Percentiles rank a stretch among this genome's conserved stretches.
Evolutionary conservation across 2,888 invertebrate genomes (phyloP).

Genomic region (Blastobasis adustella): DNA sequence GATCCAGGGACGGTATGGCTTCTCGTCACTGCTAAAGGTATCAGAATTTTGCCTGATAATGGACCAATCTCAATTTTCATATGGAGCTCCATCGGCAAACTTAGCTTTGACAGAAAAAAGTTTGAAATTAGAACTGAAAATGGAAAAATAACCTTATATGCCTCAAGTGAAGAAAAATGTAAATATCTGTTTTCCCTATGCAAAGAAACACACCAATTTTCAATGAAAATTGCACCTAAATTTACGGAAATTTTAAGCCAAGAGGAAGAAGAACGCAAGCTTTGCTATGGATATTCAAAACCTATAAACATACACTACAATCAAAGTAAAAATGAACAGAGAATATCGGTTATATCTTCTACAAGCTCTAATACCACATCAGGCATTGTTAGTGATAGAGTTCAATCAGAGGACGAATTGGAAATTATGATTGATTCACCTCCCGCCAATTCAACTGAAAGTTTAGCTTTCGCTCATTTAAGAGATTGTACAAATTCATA

Average conservation of each 20-base stretch:
- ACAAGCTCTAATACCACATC: conserved; percentile 98
- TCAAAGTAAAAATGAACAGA: conserved; percentile 83
- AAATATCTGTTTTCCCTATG: conserved; percentile 91
- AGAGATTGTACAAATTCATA: conserved; percentile 77
- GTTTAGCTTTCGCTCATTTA: conserved; percentile 85
- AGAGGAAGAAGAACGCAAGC: conserved; percentile 85
- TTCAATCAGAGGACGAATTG: conserved; percentile 95
- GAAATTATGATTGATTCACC: conserved; percentile 90
- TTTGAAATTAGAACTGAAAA: conserved; percentile 96
- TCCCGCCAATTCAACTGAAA: conserved; percentile 90
- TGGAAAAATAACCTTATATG: conserved; percentile 91
- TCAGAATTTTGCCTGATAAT: conserved; percentile 88
- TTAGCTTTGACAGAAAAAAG: conserved; percentile 97
- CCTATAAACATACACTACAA: conserved; percentile 76
- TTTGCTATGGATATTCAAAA: conserved; percentile 83
- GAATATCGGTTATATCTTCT: conserved; percentile 92
- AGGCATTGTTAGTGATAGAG: conserved; percentile 96
- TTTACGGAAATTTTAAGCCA: conserved; percentile 87
- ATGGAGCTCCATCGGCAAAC: conserved; percentile 96
- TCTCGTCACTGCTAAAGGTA: conserved; percentile 93
- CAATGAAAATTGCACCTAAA: conserved; percentile 92
- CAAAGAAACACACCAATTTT: conserved; percentile 95
- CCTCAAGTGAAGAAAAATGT: conserved; percentile 94
- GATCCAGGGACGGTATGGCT: conserved; percentile 89
- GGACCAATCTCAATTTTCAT: conserved; percentile 85